Percentiles rank a stretch among this genome's conserved stretches.
phyloP scores from a whole-genome alignment of 2,113 vertebrate species.

The Rhadina sibilatrix region DNA sequence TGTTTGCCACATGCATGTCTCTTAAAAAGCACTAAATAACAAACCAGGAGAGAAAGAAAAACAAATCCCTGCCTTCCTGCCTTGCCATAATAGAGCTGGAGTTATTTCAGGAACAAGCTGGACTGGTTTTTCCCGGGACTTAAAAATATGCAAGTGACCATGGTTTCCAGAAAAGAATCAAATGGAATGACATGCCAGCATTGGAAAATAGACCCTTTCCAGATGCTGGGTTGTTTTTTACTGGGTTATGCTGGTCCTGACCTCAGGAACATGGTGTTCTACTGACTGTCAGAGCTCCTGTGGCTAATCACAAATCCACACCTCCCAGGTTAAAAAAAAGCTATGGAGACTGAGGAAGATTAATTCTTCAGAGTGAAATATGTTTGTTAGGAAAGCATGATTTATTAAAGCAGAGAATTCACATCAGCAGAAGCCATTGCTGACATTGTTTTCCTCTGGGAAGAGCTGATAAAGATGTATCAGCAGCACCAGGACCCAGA shows the following conservation, averaged over 20 bases:
- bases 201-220: neutral
- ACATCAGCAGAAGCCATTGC: neutral
- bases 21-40: slow-evolving; percentile 31
- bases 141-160: neutral
- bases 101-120: slow-evolving; percentile 47
- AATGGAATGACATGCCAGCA: neutral
- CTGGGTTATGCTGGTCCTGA: neutral
- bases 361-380: neutral
- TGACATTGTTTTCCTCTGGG: neutral
- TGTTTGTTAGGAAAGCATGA: neutral
- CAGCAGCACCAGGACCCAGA: neutral
- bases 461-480: neutral
- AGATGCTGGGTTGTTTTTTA: neutral
- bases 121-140: neutral
- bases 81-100: slow-evolving; percentile 20
- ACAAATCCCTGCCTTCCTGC: slow-evolving; percentile 38
- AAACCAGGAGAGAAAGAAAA: slow-evolving; percentile 46
- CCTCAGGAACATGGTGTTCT: neutral
- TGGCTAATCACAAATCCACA: neutral
- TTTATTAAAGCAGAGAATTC: neutral
- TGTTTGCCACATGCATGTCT: slow-evolving; percentile 12
- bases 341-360: neutral
- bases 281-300: rapidly evolving
- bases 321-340: neutral
- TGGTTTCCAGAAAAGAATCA: neutral